Evolutionary conservation across 2,797 vertebrate genomes (phyloP).

Genomic region (Hemibagrus guttatus): DNA sequence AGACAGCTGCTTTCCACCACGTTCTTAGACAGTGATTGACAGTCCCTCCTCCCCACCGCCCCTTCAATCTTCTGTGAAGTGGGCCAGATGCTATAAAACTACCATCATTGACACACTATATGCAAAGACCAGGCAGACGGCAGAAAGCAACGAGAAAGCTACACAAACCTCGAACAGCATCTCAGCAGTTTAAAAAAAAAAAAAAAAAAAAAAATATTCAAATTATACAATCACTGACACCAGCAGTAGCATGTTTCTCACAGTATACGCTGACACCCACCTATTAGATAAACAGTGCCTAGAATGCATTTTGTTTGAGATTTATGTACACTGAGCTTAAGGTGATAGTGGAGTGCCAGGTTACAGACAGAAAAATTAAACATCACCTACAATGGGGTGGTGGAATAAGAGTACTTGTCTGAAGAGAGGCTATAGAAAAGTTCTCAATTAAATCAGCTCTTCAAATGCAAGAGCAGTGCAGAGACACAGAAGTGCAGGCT

Average conservation of each 20-base stretch:
- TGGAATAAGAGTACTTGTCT: conserved; percentile 54
- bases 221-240: not conserved
- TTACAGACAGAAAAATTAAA: conserved; percentile 38
- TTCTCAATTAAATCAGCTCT: conserved; percentile 75
- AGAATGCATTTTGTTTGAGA: not conserved
- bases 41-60: conserved; percentile 55
- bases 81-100: conserved; percentile 62
- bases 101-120: conserved; percentile 66
- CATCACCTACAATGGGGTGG: conserved; percentile 32
- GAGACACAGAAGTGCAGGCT: conserved; percentile 64
- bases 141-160: not conserved
- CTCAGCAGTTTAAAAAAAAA: not conserved
- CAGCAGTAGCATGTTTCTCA: not conserved
- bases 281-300: not conserved
- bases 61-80: conserved; percentile 54
- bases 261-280: not conserved
- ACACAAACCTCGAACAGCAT: not conserved
- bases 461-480: conserved; percentile 70
- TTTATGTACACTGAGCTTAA: conserved; percentile 27
- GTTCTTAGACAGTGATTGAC: conserved; percentile 62
- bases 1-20: conserved; percentile 49
- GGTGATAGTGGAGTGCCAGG: conserved; percentile 13
- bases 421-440: conserved; percentile 66
- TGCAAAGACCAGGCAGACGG: conserved; percentile 59
- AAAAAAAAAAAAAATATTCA: not conserved